phyloP scores from a whole-genome alignment of 2,113 vertebrate genomes.

The Uria aalge region DNA sequence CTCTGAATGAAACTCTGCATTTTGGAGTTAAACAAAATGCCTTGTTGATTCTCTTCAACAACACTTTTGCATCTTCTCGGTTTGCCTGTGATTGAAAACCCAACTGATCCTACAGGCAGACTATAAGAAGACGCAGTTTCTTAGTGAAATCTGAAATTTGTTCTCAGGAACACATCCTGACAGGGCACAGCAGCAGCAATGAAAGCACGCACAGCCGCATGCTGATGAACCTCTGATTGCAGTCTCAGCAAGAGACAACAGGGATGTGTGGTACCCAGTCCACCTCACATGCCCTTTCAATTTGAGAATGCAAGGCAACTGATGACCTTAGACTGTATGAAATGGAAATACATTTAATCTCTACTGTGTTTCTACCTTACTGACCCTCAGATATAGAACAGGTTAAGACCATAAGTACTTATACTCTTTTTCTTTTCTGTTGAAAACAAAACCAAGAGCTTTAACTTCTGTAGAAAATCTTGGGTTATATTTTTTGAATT shows the following conservation, averaged over 20 bases:
- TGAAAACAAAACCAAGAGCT: not conserved
- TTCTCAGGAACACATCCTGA: not conserved
- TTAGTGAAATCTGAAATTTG: not conserved
- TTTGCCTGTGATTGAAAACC: not conserved
- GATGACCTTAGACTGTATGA: not conserved
- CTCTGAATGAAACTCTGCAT: not conserved
- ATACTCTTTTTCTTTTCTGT: not conserved
- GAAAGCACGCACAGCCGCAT: not conserved
- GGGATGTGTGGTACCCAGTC: not conserved
- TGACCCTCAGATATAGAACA: not conserved
- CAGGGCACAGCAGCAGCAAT: not conserved
- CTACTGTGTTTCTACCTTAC: not conserved
- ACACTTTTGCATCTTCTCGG: rapidly evolving
- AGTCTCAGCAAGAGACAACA: not conserved
- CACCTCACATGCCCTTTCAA: not conserved
- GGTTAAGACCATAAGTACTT: not conserved
- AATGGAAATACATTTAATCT: not conserved
- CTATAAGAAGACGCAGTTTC: not conserved
- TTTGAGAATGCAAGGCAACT: not conserved
- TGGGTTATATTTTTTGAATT: not conserved
- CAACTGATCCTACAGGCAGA: not conserved
- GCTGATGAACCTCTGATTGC: rapidly evolving
- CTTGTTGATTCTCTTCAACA: not conserved
- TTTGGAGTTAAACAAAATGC: not conserved
- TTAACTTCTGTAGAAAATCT: not conserved